phyloP scores from a whole-genome alignment of 2,888 invertebrate species.

The Petrolisthes manimaculis region DNA sequence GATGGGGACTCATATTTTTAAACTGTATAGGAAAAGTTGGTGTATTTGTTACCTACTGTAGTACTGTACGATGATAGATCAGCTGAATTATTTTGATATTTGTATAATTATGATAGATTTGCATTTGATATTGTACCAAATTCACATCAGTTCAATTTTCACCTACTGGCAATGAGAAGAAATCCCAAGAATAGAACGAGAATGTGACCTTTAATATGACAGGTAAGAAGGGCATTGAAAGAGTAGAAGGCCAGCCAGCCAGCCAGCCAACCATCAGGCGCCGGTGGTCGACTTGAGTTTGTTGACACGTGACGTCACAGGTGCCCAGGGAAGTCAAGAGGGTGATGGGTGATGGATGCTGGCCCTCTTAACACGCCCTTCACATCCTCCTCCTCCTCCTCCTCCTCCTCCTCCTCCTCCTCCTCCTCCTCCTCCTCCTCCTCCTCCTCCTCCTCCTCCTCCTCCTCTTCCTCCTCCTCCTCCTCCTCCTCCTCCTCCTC shows the following conservation, averaged over 20 bases:
- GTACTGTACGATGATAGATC: too few relatives aligned
- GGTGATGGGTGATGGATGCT: background rate
- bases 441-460: conserved; percentile 2
- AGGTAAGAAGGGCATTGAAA: background rate
- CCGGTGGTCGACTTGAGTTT: background rate
- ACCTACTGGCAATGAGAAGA: too few relatives aligned
- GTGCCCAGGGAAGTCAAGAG: background rate
- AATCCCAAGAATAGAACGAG: background rate
- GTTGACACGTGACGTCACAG: background rate
- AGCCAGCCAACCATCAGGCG: background rate
- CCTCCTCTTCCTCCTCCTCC: background rate
- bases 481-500: background rate
- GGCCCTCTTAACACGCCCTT: background rate
- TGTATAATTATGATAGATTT: too few relatives aligned
- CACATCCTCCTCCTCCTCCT: conserved; percentile 2
- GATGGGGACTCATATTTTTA: too few relatives aligned
- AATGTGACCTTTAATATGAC: background rate
- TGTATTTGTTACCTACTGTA: too few relatives aligned
- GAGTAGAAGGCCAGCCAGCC: background rate
- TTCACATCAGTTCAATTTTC: too few relatives aligned
- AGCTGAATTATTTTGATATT: too few relatives aligned
- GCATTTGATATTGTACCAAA: too few relatives aligned
- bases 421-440: conserved; percentile 32
- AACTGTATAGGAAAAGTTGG: too few relatives aligned
- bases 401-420: conserved; percentile 23